A percentile compares a stretch with the other conserved stretches of the same genome.
These are phyloP conservation scores for Pollenia griseotomentosa DNA, from an alignment of 2,888 invertebrate species.

Conservation along the genomic window DNA sequence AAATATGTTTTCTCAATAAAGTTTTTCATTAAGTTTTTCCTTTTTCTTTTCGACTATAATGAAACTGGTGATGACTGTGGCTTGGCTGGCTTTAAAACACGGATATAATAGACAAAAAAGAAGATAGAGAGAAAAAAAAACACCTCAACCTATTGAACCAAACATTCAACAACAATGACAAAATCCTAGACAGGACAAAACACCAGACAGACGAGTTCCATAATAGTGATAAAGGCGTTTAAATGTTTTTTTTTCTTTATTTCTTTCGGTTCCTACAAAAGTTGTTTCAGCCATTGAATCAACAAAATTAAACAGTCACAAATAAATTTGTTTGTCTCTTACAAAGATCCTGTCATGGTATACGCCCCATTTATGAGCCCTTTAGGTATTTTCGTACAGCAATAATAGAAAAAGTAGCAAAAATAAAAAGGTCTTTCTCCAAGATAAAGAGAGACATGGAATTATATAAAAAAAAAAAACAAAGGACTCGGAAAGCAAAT, in stretches of 20 bases:
- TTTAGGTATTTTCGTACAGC: slow-evolving; percentile 22
- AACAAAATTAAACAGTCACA: neutral
- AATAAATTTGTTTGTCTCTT: neutral
- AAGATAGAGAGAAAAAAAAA: neutral
- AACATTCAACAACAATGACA: slow-evolving; percentile 17
- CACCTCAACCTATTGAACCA: slow-evolving; percentile 62
- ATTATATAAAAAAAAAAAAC: neutral
- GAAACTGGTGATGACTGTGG: slow-evolving; percentile 2
- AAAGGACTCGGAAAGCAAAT: neutral
- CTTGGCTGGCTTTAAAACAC: slow-evolving; percentile 9
- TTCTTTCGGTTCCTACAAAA: neutral
- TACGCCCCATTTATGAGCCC: slow-evolving; percentile 50
- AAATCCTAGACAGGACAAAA: neutral
- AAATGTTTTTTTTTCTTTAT: slow-evolving; percentile 6
- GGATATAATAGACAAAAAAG: neutral
- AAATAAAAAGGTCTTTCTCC: slow-evolving; percentile 12
- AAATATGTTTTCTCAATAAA: slow-evolving; percentile 41
- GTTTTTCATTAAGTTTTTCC: slow-evolving; percentile 30
- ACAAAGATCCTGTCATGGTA: neutral
- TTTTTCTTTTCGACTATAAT: neutral
- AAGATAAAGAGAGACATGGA: slow-evolving; percentile 9
- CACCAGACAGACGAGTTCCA: neutral
- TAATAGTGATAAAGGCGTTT: slow-evolving; percentile 16
- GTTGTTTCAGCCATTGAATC: neutral
- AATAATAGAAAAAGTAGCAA: neutral